phyloP scores from a whole-genome alignment of 2,113 vertebrate genomes.

The Sigmodon hispidus region DNA sequence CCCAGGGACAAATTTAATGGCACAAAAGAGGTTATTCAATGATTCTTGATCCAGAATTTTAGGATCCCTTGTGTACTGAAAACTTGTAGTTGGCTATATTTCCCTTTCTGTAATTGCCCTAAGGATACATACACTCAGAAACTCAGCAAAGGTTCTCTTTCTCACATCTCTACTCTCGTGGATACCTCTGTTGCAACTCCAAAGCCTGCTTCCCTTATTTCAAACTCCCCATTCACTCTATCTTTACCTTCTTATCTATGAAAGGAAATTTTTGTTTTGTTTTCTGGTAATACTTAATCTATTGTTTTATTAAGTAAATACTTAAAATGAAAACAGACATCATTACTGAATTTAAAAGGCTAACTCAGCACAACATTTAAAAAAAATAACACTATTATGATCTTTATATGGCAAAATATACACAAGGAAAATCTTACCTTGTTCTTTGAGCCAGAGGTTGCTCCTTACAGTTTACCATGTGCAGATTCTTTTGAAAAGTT shows the following conservation, averaged over 20 bases:
- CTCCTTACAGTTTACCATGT: neutral
- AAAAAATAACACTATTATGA: neutral
- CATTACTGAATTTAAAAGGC: neutral
- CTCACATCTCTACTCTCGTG: neutral
- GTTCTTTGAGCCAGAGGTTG: neutral
- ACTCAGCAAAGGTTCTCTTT: neutral
- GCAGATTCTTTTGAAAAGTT: neutral
- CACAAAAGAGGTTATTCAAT: neutral
- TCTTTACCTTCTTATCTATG: neutral
- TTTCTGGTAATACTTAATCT: neutral
- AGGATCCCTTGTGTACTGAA: conserved; percentile 24
- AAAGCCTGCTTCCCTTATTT: neutral
- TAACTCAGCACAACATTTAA: neutral
- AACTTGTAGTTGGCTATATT: neutral
- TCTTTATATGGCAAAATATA: neutral
- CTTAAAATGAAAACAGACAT: neutral
- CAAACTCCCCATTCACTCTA: neutral
- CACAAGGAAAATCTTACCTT: neutral
- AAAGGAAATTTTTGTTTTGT: neutral
- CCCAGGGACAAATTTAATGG: neutral
- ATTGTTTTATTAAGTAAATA: neutral
- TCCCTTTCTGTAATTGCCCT: neutral
- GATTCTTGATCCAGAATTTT: neutral
- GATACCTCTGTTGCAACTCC: neutral
- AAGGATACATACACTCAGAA: neutral